A percentile compares a stretch with the other conserved stretches of the same genome.
phyloP scores from a whole-genome alignment of 2,113 vertebrate species.

The Anthoscopus minutus region DNA sequence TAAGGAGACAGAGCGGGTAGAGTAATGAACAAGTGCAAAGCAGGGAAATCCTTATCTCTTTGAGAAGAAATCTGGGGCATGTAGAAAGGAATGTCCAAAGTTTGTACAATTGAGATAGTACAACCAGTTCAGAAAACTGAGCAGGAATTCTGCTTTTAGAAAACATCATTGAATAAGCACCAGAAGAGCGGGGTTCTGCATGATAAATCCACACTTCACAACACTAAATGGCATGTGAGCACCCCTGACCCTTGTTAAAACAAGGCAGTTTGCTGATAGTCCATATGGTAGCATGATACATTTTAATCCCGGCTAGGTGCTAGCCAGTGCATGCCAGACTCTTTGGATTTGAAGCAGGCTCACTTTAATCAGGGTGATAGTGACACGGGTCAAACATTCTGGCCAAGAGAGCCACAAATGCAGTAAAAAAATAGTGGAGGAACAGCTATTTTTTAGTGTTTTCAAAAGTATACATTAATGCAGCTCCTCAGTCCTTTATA shows the following conservation, averaged over 20 bases:
- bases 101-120: background rate
- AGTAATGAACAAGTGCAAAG: background rate
- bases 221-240: background rate
- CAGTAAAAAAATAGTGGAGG: background rate
- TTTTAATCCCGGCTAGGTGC: background rate
- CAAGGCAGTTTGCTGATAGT: background rate
- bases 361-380: background rate
- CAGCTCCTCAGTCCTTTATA: background rate
- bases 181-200: background rate
- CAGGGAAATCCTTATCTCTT: background rate
- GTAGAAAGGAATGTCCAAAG: background rate
- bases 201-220: background rate
- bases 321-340: background rate
- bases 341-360: background rate
- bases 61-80: background rate
- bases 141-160: background rate
- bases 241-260: background rate
- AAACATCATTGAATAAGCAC: background rate
- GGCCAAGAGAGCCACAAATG: background rate
- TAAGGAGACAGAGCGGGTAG: background rate
- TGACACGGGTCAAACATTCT: background rate
- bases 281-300: background rate
- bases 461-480: background rate
- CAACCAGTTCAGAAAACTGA: background rate
- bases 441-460: background rate